Evolutionary conservation across 2,797 vertebrate species (phyloP).

Genomic region (Rhynchonycteris naso): DNA sequence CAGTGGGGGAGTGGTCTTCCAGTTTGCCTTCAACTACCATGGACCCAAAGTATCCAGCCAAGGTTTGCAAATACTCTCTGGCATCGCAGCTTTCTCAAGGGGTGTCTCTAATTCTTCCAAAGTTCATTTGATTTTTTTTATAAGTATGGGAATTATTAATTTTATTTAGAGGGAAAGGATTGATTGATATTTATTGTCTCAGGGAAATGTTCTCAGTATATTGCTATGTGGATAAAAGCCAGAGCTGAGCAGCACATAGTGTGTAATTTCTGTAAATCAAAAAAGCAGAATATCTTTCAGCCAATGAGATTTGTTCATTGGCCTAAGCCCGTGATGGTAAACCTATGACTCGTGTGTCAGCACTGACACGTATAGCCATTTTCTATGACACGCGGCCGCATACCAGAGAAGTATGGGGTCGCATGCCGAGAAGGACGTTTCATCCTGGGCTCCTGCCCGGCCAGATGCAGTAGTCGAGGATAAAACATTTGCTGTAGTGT

Average conservation of each 20-base stretch:
- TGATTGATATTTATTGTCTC: background rate
- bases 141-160: background rate
- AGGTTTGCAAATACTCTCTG: background rate
- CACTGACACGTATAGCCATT: too few relatives aligned
- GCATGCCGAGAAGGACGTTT: too few relatives aligned
- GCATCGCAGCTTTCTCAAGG: background rate
- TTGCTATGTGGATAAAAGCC: background rate
- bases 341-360: too few relatives aligned
- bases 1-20: accelerated
- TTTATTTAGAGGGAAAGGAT: background rate
- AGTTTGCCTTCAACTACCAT: background rate
- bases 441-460: too few relatives aligned
- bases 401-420: too few relatives aligned
- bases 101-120: background rate
- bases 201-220: background rate
- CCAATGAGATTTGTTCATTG: background rate
- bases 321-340: too few relatives aligned
- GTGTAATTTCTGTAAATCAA: background rate
- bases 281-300: background rate
- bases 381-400: too few relatives aligned
- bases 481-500: too few relatives aligned
- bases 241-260: background rate
- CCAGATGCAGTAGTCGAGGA: too few relatives aligned
- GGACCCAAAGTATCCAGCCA: background rate
- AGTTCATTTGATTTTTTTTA: slow-evolving; percentile 9